Conservation (phyloP, 1,140 invertebrate species). For the Drosophila obscura region DNA sequence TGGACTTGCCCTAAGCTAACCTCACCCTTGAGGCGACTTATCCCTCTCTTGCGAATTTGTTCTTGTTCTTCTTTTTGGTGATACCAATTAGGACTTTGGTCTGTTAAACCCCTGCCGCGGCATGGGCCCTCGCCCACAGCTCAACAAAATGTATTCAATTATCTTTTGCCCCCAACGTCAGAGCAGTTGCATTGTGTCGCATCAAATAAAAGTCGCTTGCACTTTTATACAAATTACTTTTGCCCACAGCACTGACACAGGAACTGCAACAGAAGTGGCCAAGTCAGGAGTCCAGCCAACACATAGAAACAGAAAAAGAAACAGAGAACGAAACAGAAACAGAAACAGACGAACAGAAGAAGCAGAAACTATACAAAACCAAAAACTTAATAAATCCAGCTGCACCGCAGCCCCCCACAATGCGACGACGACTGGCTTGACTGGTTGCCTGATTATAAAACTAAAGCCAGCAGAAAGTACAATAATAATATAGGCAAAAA, state of each 20-base stretch:
- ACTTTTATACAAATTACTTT: conserved; percentile 77
- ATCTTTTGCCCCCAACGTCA: conserved; percentile 37
- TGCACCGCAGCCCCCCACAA: conserved; percentile 4
- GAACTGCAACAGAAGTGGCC: conserved; percentile 12
- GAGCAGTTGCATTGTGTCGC: conserved; percentile 45
- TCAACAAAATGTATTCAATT: conserved; percentile 59
- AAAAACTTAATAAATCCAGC: conserved; percentile 64
- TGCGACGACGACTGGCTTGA: conserved; percentile 4
- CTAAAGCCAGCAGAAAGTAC: conserved; percentile 22
- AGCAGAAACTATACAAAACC: conserved; percentile 32
- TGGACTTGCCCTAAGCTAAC: no score
- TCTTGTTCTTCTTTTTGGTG: conserved; percentile 5
- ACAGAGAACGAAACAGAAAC: conserved; percentile 10
- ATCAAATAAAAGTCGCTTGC: conserved; percentile 74
- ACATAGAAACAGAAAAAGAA: conserved; percentile 21
- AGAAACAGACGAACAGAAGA: background rate
- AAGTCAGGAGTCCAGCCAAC: background rate
- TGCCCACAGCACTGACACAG: conserved; percentile 31
- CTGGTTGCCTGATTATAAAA: conserved; percentile 60
- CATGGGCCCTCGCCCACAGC: background rate
- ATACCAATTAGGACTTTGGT: conserved; percentile 55
- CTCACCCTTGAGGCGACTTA: no score
- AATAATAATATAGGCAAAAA: background rate
- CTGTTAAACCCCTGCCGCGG: background rate
- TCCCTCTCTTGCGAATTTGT: no score